Base-by-base conservation (phyloP, 2,113 vertebrate species). In the Thermophis baileyi region DNA sequence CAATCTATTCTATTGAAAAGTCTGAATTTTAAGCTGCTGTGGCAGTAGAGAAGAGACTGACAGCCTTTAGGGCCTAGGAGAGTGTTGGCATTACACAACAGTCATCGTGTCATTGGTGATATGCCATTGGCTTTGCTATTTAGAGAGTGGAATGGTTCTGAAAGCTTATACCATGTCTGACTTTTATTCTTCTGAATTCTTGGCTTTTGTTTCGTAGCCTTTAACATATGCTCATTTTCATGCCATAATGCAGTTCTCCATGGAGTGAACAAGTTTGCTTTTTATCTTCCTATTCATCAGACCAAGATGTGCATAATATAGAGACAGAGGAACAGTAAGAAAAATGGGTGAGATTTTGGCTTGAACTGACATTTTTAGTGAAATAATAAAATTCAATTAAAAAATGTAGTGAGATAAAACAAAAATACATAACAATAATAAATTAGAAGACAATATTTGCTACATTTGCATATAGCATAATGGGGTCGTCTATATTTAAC, bases 151-250 rank as follows among this genome's bases (percentile, higher is more conserved):
- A 81, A 95, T 47, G 89, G 94, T 11, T 92, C 93, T 54, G 90
- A 95, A 95, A 95, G 53, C 40, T 92, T 94, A 60, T 12, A 92
- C 88, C 94, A 35, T 91, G 10, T 86, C 51, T 30, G 4, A 4
- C 55, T 95, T 94, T 94, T 93, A 93, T 95, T 91, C 91, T 94
- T 91, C 50, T 27, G 89, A 96, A 92, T 91, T 22, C 18, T 94
- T 95, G 93, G 88, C 90, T 94, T 95, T 92, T 95, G 44, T 86
- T 95, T 60, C 49, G 57, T 92, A 95, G 93, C 55, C 93, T 95
- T 88, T 50, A 8, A 90, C 25, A 35, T 85, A 57, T 88, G 46
- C 46, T 93, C 1, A 90, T 95, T 94, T 50, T 93, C 55, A 87
- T 87, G n/a, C 88, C 55, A 88, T 69, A 20, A 51, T 60, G 47